These are phyloP conservation scores for Caenorhabditis uteleia DNA, from an alignment of 2,888 invertebrate genomes.

Conservation along the genomic window DNA sequence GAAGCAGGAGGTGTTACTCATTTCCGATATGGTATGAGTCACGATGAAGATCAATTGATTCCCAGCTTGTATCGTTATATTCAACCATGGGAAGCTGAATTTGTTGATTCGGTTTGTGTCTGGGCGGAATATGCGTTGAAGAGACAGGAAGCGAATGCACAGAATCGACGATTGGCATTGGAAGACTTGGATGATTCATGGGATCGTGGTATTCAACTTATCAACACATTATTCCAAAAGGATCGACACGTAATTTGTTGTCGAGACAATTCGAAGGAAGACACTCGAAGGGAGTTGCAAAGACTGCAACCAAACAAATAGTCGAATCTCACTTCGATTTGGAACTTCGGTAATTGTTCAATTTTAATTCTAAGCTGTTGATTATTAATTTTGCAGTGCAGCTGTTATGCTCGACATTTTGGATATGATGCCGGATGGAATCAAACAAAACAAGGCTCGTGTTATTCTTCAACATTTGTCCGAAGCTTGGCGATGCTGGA, in stretches of 20 bases:
- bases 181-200: slow-evolving; percentile 86
- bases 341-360: slow-evolving; percentile 79
- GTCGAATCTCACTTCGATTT: slow-evolving; percentile 99
- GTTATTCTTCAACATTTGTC: slow-evolving; percentile 98
- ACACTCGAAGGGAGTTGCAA: slow-evolving; percentile 97
- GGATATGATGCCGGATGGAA: slow-evolving; percentile 99
- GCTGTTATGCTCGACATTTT: slow-evolving; percentile 86
- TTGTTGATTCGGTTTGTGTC: slow-evolving; percentile 97
- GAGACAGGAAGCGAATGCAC: slow-evolving; percentile 73
- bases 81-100: slow-evolving; percentile 99
- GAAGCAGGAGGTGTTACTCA: slow-evolving; percentile 99
- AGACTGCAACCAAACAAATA: slow-evolving; percentile 98
- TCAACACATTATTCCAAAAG: slow-evolving; percentile 95
- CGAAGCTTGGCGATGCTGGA: slow-evolving; percentile 99
- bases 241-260: slow-evolving; percentile 96
- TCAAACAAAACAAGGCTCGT: slow-evolving; percentile 98
- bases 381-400: slow-evolving; percentile 53
- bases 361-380: not conserved
- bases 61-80: slow-evolving; percentile 88
- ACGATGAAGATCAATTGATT: slow-evolving; percentile 98
- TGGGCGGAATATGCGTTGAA: slow-evolving; percentile 99
- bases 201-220: slow-evolving; percentile 99
- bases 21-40: slow-evolving; percentile 93
- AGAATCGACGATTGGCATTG: slow-evolving; percentile 69
- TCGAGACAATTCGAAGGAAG: slow-evolving; percentile 98